Evolutionary conservation across 1,140 invertebrate species (phyloP), one percentile per base, ranked within the genome.

Genomic region (Drosophila lowei): DNA sequence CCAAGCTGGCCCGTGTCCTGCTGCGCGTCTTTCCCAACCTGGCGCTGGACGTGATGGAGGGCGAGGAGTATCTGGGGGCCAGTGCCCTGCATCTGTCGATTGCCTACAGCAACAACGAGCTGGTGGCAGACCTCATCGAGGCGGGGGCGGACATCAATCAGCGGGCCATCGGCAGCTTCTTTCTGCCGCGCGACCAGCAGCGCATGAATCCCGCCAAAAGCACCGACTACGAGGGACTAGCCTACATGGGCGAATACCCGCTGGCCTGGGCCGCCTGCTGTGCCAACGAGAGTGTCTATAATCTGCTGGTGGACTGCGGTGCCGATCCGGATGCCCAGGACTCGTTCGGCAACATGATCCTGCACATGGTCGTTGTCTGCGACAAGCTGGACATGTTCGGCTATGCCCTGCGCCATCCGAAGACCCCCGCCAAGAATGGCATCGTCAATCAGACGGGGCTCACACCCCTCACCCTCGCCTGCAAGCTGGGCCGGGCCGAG

Each of bases 331-430:
- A 99, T 91, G 92, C 94, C 1, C 97, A 98, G 90, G 97, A 98
- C 88, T 95, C 94, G 1, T 97, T 97, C 85, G 97, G 97, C 5
- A 99, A 99, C 90, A 99, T 98, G 94, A 97, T 99, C 55, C 92
- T 99, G 5, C 99, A 99, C 91, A 99, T 99, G 97, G 97, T 99
- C 11, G 99, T 99, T 0, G 98, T 99, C 57, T 96, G 97, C 81
- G 97, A 99, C 91, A 98, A 99, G 92, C 92, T 98, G 92, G 97
- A 98, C 77, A 99, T 99, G 98, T 99, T 99, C 90, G 97, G 97
- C 23, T 99, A 99, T 92, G 98, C 98, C 9, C 93, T 99, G 3
- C 94, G 97, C 48, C 99, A 99, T 93, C 98, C 98, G 5, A 97
- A 96, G 90, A 94, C 95, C 8, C 97, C 97, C 34, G 98, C 98